A percentile compares a stretch with the other conserved stretches of the same genome.
These are phyloP conservation scores for Trisateles emortualis DNA, from an alignment of 2,888 invertebrate species.

Conservation along the genomic window DNA sequence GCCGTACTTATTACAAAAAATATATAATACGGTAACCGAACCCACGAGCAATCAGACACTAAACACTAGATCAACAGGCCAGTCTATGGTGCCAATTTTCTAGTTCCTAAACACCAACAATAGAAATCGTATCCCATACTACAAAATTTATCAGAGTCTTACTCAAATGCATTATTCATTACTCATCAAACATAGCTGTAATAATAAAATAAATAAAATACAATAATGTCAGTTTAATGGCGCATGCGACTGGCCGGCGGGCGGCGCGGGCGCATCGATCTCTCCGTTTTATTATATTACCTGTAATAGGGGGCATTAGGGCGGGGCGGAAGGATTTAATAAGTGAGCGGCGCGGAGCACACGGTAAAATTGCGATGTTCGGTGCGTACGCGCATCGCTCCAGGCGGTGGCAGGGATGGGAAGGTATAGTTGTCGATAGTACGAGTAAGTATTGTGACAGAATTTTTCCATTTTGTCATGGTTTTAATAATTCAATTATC, in stretches of 20 bases:
- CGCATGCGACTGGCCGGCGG: constrained; percentile 33
- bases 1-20: too few species aligned
- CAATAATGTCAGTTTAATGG: constrained; percentile 70
- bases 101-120: too few species aligned
- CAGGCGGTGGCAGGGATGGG: constrained; percentile 61
- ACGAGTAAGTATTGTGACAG: neutral
- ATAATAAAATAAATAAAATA: constrained; percentile 51
- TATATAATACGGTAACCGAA: too few species aligned
- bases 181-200: constrained; percentile 35
- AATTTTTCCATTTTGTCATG: too few species aligned
- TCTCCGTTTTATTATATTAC: constrained; percentile 79
- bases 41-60: too few species aligned
- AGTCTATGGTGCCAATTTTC: too few species aligned
- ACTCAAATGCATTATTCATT: constrained; percentile 26
- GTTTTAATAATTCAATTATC: too few species aligned
- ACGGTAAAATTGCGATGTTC: constrained; percentile 70
- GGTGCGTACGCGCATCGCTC: constrained; percentile 70
- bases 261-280: constrained; percentile 25
- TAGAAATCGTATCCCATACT: too few species aligned
- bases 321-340: constrained; percentile 83
- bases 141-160: neutral
- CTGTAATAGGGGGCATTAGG: constrained; percentile 83
- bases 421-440: constrained; percentile 7
- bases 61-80: too few species aligned
- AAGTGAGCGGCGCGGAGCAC: constrained; percentile 74